phyloP scores from a whole-genome alignment of 2,797 vertebrate species.

The Neomorphus geoffroyi region DNA sequence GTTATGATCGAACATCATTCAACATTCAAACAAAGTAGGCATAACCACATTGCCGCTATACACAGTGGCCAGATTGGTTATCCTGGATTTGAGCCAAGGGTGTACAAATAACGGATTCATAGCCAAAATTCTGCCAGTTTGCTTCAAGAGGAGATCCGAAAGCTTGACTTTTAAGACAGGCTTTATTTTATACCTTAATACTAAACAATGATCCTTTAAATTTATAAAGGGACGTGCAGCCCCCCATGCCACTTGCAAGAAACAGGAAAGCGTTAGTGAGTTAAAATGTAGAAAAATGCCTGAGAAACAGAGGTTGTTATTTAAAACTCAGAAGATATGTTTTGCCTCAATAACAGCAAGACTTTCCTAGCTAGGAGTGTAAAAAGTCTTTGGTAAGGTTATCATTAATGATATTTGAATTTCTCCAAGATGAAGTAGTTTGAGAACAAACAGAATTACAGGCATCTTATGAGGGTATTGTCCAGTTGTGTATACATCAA shows the following conservation, averaged over 20 bases:
- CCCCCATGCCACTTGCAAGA: background rate
- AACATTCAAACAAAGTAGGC: background rate
- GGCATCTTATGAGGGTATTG: background rate
- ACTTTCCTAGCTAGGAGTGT: background rate
- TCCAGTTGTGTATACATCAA: background rate
- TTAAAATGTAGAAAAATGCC: background rate
- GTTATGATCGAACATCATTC: background rate
- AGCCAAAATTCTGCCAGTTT: background rate
- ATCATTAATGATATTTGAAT: background rate
- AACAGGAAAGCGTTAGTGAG: background rate
- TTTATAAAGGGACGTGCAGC: background rate
- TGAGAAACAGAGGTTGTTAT: background rate
- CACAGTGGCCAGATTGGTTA: background rate
- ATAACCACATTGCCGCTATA: background rate
- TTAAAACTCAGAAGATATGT: background rate
- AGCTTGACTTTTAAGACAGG: background rate
- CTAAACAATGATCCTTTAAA: background rate
- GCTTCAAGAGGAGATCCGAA: background rate
- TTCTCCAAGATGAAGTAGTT: background rate
- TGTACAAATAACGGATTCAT: background rate
- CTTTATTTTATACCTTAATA: background rate
- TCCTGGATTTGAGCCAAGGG: background rate
- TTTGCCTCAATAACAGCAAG: background rate
- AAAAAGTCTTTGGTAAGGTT: background rate
- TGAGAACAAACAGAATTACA: background rate